Evolutionary conservation across 2,113 vertebrate species (phyloP).

Genomic region (Ornithorhynchus anatinus): DNA sequence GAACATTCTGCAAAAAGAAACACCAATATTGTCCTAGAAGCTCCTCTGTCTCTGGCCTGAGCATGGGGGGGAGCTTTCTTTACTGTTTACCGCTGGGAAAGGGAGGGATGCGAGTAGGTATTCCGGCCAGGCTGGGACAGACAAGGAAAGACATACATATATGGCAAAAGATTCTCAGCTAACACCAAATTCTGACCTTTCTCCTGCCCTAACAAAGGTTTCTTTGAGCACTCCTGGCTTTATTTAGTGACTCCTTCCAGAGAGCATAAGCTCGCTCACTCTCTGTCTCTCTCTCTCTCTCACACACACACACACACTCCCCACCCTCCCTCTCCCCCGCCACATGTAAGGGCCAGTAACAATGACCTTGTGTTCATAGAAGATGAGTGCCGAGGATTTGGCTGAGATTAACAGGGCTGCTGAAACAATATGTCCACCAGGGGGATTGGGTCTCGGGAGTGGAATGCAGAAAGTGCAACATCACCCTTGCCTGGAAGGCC

Average conservation of each 20-base stretch:
- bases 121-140: neutral
- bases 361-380: neutral
- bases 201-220: constrained; percentile 33
- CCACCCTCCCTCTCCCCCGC: neutral
- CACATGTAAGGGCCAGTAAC: neutral
- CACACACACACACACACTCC: too few relatives aligned
- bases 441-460: accelerated
- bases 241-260: neutral
- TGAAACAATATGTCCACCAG: neutral
- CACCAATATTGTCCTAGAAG: accelerated
- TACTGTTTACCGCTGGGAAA: neutral
- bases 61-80: accelerated
- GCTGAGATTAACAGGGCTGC: neutral
- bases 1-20: neutral
- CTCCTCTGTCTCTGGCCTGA: accelerated
- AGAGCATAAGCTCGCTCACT: too few relatives aligned
- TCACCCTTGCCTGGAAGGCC: accelerated
- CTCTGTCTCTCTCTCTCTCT: too few relatives aligned
- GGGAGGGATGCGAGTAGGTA: accelerated
- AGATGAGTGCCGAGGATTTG: neutral
- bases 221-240: neutral
- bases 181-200: neutral
- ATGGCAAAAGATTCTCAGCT: neutral
- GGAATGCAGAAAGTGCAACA: accelerated
- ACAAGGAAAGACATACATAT: neutral